A percentile compares a stretch with the other conserved stretches of the same genome.
These are phyloP conservation scores for Hyperoplus immaculatus DNA, from an alignment of 2,797 vertebrate genomes.

Conservation along the genomic window DNA sequence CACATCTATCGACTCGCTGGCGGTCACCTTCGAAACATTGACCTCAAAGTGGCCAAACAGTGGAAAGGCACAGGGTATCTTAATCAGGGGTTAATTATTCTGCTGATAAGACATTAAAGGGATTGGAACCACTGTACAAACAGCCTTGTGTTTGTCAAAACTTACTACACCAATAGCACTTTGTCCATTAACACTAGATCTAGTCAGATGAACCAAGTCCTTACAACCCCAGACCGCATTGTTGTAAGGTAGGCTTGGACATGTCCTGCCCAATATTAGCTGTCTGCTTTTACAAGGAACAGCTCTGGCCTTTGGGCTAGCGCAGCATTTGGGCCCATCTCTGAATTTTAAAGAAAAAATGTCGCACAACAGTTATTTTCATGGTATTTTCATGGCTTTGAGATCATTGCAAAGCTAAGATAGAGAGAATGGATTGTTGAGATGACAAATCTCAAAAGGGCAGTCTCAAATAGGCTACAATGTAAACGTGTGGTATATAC, in stretches of 20 bases:
- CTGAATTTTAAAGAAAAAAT: neutral
- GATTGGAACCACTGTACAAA: constrained; percentile 12
- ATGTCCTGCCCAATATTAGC: neutral
- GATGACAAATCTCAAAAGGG: neutral
- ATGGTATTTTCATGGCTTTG: neutral
- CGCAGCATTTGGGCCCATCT: neutral
- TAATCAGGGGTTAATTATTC: constrained; percentile 62
- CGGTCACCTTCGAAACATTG: constrained; percentile 60
- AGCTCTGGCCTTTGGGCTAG: neutral
- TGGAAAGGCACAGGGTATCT: constrained; percentile 74
- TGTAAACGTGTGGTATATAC: neutral
- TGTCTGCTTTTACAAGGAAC: neutral
- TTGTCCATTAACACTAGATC: constrained; percentile 12
- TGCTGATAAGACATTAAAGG: constrained; percentile 63
- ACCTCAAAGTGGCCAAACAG: constrained; percentile 70
- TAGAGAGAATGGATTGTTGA: neutral
- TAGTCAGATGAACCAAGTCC: neutral
- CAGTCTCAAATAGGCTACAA: neutral
- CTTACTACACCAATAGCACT: neutral
- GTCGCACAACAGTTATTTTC: neutral
- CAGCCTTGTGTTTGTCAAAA: constrained; percentile 34
- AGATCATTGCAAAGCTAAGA: neutral
- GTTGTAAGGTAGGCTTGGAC: neutral
- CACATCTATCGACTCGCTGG: constrained; percentile 28
- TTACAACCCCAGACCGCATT: neutral